Conservation (phyloP, 2,797 vertebrate genomes). For the Numenius phaeopus region DNA sequence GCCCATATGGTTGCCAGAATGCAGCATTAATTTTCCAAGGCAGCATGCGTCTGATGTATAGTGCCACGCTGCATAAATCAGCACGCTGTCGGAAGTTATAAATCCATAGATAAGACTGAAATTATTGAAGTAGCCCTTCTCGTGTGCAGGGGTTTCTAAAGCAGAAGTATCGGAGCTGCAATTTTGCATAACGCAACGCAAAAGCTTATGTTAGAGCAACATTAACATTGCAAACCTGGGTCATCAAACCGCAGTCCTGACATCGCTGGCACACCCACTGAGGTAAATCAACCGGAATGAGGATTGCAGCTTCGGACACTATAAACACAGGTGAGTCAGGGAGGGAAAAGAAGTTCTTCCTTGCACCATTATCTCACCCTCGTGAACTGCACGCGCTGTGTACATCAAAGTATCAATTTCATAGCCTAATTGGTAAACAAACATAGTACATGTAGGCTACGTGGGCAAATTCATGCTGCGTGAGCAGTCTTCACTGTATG, state of each 20-base stretch:
- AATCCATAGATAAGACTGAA: background rate
- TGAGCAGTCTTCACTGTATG: background rate
- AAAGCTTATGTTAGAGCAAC: background rate
- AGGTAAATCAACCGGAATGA: background rate
- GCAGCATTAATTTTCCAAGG: conserved; percentile 24
- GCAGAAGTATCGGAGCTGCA: background rate
- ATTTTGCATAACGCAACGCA: background rate
- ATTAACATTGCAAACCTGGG: background rate
- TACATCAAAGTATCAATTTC: conserved; percentile 1
- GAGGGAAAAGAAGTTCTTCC: background rate
- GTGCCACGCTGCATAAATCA: background rate
- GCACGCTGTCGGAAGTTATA: background rate
- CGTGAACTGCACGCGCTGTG: background rate
- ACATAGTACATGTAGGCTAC: background rate
- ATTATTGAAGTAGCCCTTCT: background rate
- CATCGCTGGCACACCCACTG: background rate
- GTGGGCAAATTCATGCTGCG: background rate
- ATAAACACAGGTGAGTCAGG: background rate
- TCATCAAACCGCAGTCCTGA: background rate
- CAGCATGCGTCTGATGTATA: background rate
- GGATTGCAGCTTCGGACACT: background rate
- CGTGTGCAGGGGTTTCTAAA: background rate
- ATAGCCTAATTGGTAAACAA: background rate
- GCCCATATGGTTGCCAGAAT: conserved; percentile 48
- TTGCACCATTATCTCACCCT: background rate